Conservation (phyloP, 2,113 vertebrate species). For the Zosterops japonicus region DNA sequence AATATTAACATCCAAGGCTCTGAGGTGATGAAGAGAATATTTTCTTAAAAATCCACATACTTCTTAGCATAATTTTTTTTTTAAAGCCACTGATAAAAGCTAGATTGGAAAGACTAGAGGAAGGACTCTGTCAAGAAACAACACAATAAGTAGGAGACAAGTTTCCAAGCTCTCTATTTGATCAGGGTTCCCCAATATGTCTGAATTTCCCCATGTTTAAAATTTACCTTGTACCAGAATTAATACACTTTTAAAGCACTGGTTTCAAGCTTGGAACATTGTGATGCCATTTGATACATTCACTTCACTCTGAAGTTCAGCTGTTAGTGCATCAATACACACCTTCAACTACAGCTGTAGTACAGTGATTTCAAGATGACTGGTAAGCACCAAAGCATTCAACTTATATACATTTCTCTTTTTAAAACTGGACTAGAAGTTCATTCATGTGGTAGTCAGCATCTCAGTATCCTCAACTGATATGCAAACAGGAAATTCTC, state of each 20-base stretch:
- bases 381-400: accelerated
- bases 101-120: not conserved
- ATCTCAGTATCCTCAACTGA: not conserved
- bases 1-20: not conserved
- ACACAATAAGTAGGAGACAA: not conserved
- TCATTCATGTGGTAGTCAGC: not conserved
- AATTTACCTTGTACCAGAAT: not conserved
- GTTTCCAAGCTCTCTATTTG: not conserved
- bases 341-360: not conserved
- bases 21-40: not conserved
- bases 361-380: not conserved
- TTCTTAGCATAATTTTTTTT: not conserved
- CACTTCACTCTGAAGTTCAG: not conserved
- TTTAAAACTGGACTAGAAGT: not conserved
- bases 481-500: not conserved
- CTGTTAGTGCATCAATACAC: not conserved
- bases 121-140: not conserved
- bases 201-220: not conserved
- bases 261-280: not conserved
- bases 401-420: not conserved
- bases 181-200: not conserved
- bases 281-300: not conserved
- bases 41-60: not conserved
- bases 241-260: not conserved
- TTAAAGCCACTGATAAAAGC: not conserved